Base-by-base conservation (phyloP, 2,797 vertebrate species). In the Chrosomus eos region DNA sequence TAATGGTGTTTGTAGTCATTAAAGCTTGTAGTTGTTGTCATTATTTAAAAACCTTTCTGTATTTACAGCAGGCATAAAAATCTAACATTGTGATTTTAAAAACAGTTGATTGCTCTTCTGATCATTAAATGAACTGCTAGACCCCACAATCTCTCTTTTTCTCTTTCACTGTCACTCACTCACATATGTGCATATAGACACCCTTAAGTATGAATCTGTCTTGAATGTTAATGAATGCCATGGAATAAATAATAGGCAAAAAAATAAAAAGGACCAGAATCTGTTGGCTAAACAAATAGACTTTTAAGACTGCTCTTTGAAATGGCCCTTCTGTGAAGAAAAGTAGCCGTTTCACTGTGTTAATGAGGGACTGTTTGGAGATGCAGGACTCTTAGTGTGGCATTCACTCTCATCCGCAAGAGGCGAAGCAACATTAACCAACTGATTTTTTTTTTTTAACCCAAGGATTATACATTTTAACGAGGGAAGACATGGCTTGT, bases 401-500 rank as follows among this genome's bases (percentile, higher is more conserved):
- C 84, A 33, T 84, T 81, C 83, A 81, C 81, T 90, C 89, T 90
- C 81, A 89, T 91, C 88, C 82, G 77, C 85, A 45, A 90, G 86
- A 89, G 83, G 87, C 81, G 68, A 85, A 85, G 89, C 91, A 87
- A 88, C 86, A 89, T 89, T 89, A 89, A 89, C 83, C 78, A 81
- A 81, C 72, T 76, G 88, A 88, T 85, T 85, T 91, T 90, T 90
- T 76, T 76, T 80, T 90, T 91, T 91, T 88, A 90, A 84, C 81
- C 88, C 83, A 81, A 73, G 90, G 87, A 90, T 91, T 89, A 87
- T 93, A 93, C 92, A 93, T 95, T 95, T 95, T 95, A 96, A 96
- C 95, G 94, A 95, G 94, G 92, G 90, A 87, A 87, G 91, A 90
- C 90, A 93, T 88, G 92, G 93, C 94, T 95, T 95, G 95, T 95